Percentiles rank a stretch among this genome's conserved stretches.
Conservation (phyloP, 2,113 vertebrate genomes). For the Leptobrachium ailaonicum region DNA sequence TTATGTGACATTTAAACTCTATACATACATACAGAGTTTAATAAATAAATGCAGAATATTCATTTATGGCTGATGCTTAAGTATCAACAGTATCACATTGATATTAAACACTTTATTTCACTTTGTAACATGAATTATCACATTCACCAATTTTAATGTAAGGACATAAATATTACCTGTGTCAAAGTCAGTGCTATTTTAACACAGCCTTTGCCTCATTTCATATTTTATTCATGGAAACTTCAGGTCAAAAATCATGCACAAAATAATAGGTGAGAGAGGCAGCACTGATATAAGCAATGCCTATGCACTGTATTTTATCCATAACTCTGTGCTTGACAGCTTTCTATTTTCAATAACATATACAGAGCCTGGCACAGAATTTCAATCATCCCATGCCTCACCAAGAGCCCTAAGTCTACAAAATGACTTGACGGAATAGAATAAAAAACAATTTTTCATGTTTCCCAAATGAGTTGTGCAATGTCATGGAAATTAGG, state of each 20-base stretch:
- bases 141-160: background rate
- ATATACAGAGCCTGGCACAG: conserved; percentile 50
- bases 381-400: conserved; percentile 59
- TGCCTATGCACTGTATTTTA: conserved; percentile 33
- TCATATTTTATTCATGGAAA: conserved; percentile 33
- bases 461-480: conserved; percentile 63
- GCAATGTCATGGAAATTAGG: conserved; percentile 57
- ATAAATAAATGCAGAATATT: too few relatives aligned
- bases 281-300: conserved; percentile 14
- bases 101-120: too few relatives aligned
- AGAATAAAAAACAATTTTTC: conserved; percentile 56
- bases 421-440: conserved; percentile 52
- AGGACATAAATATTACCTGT: background rate
- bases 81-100: too few relatives aligned
- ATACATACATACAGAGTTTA: too few relatives aligned
- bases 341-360: conserved; percentile 58
- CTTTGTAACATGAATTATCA: too few relatives aligned
- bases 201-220: conserved; percentile 32
- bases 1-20: too few relatives aligned
- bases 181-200: conserved; percentile 29
- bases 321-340: conserved; percentile 48
- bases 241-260: conserved; percentile 44
- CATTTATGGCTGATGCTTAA: too few relatives aligned
- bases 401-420: conserved; percentile 46
- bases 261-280: conserved; percentile 46